These are phyloP conservation scores for Tragelaphus scriptus DNA, from an alignment of 2,113 vertebrate species.

Conservation along the genomic window DNA sequence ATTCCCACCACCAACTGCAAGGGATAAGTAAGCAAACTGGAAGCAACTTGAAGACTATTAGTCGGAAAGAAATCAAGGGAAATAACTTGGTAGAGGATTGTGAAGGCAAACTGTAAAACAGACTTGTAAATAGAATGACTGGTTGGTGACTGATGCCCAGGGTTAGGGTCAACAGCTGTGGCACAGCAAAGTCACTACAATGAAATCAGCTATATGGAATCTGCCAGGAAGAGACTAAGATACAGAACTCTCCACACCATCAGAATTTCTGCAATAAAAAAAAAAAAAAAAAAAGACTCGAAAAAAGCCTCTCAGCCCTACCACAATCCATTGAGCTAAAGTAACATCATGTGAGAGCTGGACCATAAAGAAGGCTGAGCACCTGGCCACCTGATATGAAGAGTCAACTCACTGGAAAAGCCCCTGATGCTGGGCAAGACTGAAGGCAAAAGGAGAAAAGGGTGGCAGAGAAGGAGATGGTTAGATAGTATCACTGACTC, in stretches of 20 bases:
- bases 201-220: neutral
- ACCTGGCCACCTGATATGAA: neutral
- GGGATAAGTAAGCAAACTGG: neutral
- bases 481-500: neutral
- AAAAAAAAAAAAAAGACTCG: neutral
- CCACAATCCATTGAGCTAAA: neutral
- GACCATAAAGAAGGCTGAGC: neutral
- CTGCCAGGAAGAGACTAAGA: neutral
- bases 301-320: neutral
- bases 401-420: neutral
- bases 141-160: neutral
- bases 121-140: neutral
- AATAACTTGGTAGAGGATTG: neutral
- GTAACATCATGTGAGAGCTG: neutral
- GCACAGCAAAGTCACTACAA: neutral
- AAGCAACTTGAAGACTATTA: neutral
- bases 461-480: neutral
- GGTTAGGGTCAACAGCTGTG: neutral
- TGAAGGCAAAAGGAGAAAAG: neutral
- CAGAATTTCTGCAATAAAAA: neutral
- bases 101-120: neutral
- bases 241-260: neutral
- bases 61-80: neutral
- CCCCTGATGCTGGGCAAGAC: neutral
- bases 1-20: neutral